Base-by-base conservation (phyloP, 2,888 invertebrate species). In the Lacanobia oleracea region DNA sequence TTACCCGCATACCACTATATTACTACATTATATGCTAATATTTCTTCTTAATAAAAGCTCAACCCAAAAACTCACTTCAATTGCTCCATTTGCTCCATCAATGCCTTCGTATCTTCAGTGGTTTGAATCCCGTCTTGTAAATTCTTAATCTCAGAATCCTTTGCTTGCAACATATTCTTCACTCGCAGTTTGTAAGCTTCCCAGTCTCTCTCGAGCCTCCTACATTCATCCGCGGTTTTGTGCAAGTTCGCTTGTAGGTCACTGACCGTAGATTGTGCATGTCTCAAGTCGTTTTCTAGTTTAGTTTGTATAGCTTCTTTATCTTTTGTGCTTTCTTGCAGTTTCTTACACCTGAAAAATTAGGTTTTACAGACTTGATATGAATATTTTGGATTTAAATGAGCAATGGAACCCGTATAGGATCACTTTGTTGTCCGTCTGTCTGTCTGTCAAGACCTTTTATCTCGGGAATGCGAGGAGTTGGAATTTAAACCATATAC, bases 121-220 rank as follows among this genome's bases (percentile, higher is more conserved):
- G 92, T 57, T 67, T 90, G 87, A 18, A 88, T 50, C 1, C 94
- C 94, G 0, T 92, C 91, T 53, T 93, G 91, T 64, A 95, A 71
- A 1, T 89, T 79, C 70, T 92, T 93, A 14, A 96, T 94, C 74
- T 95, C 94, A 51, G 88, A 91, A 67, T 96, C 96, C 82, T 95
- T 96, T 18, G 92, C 86, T 18, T 80, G 81, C 21, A 96, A 84
- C 94, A 95, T 96, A 33, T 91, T 92, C 64, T 96, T 96, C 4
- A 96, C 96, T 72, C 96, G 88, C 48, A 94, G 75, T 82, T 95
- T 96, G 53, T 96, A 96, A 0, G 93, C 86, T 73, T 94, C 94
- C 95, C 96, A 96, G 57, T 96, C 96, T 60, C 85, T 93, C 77
- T 96, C 95, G 16, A 95, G 77, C 8, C 93, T 87, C 37, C 83